Evolutionary conservation across 2,888 invertebrate genomes (phyloP).

Genomic region (Glaucopsyche alexis): DNA sequence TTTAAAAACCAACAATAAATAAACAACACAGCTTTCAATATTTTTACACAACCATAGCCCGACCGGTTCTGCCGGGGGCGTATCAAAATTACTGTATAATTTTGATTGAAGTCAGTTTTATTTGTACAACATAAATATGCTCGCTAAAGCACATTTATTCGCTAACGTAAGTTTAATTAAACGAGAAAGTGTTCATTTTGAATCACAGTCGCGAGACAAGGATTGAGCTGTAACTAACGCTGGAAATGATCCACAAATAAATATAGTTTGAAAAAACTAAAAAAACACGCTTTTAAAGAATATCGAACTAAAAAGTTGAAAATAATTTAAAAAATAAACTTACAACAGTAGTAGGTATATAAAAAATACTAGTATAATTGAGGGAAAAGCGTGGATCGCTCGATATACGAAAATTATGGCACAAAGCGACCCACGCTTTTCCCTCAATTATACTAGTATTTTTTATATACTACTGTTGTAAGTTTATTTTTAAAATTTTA

Average conservation of each 20-base stretch:
- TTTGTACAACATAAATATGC: slow-evolving; percentile 30
- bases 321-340: too few species aligned
- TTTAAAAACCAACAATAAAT: slow-evolving; percentile 12
- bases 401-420: too few species aligned
- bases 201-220: slow-evolving; percentile 47
- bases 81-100: slow-evolving; percentile 26
- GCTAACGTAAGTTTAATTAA: slow-evolving; percentile 42
- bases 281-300: too few species aligned
- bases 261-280: too few species aligned
- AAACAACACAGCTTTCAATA: background rate
- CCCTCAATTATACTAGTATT: too few species aligned
- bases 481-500: too few species aligned
- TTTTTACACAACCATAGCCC: background rate
- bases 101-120: slow-evolving; percentile 33
- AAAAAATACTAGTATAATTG: too few species aligned
- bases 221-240: slow-evolving; percentile 41
- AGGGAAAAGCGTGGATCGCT: too few species aligned
- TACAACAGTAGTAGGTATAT: too few species aligned
- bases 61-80: background rate
- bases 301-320: too few species aligned
- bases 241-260: background rate
- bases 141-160: slow-evolving; percentile 31
- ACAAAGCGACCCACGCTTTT: too few species aligned
- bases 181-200: slow-evolving; percentile 39
- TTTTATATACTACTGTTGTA: too few species aligned